Evolutionary conservation across 2,797 vertebrate species (phyloP), one percentile per base, ranked within the genome.

Genomic region (Chrysocyon brachyurus): DNA sequence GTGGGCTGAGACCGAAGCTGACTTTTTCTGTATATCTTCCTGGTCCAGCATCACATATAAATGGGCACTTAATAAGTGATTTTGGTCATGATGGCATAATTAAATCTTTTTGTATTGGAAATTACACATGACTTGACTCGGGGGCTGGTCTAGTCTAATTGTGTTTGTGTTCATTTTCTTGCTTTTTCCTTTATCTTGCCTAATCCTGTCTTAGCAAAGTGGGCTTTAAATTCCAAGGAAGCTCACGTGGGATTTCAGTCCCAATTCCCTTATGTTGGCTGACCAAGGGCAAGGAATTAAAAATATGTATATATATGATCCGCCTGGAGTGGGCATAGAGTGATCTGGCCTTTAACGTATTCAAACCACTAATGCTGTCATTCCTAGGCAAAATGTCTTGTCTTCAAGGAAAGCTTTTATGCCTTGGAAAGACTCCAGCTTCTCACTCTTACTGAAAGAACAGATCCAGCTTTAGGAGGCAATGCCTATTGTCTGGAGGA

Each of bases 51-150:
- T 84, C 88, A 96, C 95, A 96, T 92, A 86, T 84, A 97, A 98
- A 97, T 95, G 95, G 92, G 73, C 75, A 94, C 89, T 97, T 97
- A 97, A 95, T 97, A 97, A 93, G 89, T 78, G 78, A 97, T 96
- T 97, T 96, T 96, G 75, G 89, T 96, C 96, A 95, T 96, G 86
- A 97, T 94, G 75, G 88, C 59, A 95, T 97, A 96, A 97, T 97
- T 96, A 97, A 97, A 97, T 96, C 66, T 95, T 96, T 96, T 89
- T 89, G 54, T 94, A 92, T 94, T 97, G 75, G 86, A 98, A 98
- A 98, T 97, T 95, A 92, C 86, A 95, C 64, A 97, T 95, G 94
- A 87, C 68, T 96, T 95, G 78, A 97, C 92, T 96, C 2, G 2
- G 97, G 59, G 95, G 82, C 82, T 94, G 24, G 36, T 61, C 54